Percentiles rank a stretch among this genome's conserved stretches.
phyloP scores from a whole-genome alignment of 1,140 invertebrate genomes.

The Megalonaias nervosa region DNA sequence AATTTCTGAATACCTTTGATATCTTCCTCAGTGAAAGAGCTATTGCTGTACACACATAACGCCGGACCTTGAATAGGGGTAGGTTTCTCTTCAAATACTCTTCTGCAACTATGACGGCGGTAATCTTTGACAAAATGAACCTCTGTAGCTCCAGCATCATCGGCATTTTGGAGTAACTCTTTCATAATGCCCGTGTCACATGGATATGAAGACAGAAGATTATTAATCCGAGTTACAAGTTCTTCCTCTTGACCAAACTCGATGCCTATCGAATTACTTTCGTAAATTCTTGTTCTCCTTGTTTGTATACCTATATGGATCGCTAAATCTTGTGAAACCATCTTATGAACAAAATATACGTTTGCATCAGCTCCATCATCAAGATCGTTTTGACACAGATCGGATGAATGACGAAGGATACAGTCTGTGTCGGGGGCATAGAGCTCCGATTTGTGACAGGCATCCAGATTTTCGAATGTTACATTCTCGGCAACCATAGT shows the following conservation, averaged over 20 bases:
- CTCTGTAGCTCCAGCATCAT: conserved; percentile 64
- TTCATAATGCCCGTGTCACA: conserved; percentile 51
- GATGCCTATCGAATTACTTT: background rate
- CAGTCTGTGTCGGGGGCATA: conserved; percentile 28
- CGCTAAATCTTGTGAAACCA: conserved; percentile 25
- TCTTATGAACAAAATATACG: conserved; percentile 36
- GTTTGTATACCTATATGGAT: conserved; percentile 38
- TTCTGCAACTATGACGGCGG: conserved; percentile 35
- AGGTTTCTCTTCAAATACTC: conserved; percentile 42
- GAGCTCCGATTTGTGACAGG: too few species aligned
- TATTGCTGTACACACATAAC: conserved; percentile 61
- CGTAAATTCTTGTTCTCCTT: conserved; percentile 22
- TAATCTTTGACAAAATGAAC: conserved; percentile 61
- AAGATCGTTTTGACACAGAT: conserved; percentile 40
- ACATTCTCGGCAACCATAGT: too few species aligned
- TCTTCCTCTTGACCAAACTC: conserved; percentile 59
- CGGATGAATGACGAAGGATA: conserved; percentile 7
- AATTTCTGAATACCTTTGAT: conserved; percentile 59
- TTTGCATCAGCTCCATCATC: background rate
- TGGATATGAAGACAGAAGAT: conserved; percentile 56
- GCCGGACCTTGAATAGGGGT: conserved; percentile 59
- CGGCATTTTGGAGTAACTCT: conserved; percentile 71
- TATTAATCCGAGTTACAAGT: conserved; percentile 51
- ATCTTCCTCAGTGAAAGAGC: conserved; percentile 58
- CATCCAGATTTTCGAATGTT: too few species aligned